Evolutionary conservation across 23 tunicate species (phyloP).

Genomic region (Phallusia fumigata): DNA sequence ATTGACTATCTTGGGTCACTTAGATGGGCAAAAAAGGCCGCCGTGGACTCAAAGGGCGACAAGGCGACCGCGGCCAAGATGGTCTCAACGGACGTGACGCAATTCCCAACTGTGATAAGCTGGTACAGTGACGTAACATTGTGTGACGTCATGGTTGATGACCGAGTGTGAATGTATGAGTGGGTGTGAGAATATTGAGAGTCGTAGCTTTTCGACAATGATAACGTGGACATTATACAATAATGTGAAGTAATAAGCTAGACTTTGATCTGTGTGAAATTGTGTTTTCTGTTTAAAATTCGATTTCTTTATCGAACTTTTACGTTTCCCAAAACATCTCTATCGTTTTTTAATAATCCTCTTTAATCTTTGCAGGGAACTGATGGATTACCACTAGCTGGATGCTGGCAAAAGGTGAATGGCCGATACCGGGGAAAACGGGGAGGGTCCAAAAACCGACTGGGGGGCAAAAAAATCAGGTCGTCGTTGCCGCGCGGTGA

Average conservation of each 20-base stretch:
- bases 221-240: no score
- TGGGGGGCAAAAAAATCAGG: background rate
- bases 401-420: slow-evolving; percentile 75
- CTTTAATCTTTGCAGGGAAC: slow-evolving; percentile 43
- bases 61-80: slow-evolving; percentile 78
- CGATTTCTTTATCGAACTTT: no score
- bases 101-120: slow-evolving; percentile 26
- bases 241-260: no score
- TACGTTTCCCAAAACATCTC: no score
- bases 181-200: no score
- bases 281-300: no score
- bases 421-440: slow-evolving; percentile 58
- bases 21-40: slow-evolving; percentile 63
- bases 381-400: slow-evolving; percentile 69
- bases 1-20: background rate
- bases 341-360: background rate
- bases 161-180: no score
- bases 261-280: no score
- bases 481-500: slow-evolving; percentile 3
- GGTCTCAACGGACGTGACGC: slow-evolving; percentile 84
- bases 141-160: background rate
- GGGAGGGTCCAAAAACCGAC: slow-evolving; percentile 55
- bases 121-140: slow-evolving; percentile 25
- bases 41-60: slow-evolving; percentile 66
- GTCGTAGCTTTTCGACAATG: no score